Base-by-base conservation (phyloP, 2,888 invertebrate species). In the Apamea crenata region DNA sequence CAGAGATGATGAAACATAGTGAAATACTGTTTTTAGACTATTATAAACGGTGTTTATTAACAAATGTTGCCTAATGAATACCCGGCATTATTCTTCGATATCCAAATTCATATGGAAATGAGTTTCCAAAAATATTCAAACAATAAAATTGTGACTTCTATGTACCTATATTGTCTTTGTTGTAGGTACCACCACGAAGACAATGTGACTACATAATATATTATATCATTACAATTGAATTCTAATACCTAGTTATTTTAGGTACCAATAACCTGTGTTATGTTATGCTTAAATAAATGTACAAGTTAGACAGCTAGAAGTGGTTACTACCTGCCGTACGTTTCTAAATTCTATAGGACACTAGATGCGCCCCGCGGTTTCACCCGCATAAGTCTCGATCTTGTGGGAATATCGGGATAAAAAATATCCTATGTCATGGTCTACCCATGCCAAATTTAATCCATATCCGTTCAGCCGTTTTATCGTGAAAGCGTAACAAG, bases 101-200 rank as follows among this genome's bases (percentile, higher is more conserved):
- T 21, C 75, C 66, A 67, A 77, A 82, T n/a, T 0, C 14, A 0
- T 25, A 82, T 82, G 74, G 29, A 68, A 82, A 86, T 74, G 25
- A 74, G 44, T 68, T 32, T 50, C 67, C 70, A 82, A 82, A 81
- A 71, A n/a, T 21, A 50, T 73, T 40, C n/a, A n/a, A 73, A 61
- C 76, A 80, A 76, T 80, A 36, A 59, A 36, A 32, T 25, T 36
- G 2, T 78, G 63, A 36, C 21, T 12, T 63, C 0, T 65, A 65
- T 12, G 21, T 44, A 7, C 6, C 3, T 32, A 10, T 1, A 25
- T 56, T 56, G 25, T 56, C 25, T 56, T 56, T 56, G 25, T 56
- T 56, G n/a, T 40, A 14, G 1, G 7, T 21, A 21, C 29, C 7
- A 32, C 21, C 70, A 44, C 7, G 32, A 81, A 36, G n/a, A 83